Percentiles rank a stretch among this genome's conserved stretches.
phyloP scores from a whole-genome alignment of 2,113 vertebrate genomes.

The Heterotilapia buettikoferi region DNA sequence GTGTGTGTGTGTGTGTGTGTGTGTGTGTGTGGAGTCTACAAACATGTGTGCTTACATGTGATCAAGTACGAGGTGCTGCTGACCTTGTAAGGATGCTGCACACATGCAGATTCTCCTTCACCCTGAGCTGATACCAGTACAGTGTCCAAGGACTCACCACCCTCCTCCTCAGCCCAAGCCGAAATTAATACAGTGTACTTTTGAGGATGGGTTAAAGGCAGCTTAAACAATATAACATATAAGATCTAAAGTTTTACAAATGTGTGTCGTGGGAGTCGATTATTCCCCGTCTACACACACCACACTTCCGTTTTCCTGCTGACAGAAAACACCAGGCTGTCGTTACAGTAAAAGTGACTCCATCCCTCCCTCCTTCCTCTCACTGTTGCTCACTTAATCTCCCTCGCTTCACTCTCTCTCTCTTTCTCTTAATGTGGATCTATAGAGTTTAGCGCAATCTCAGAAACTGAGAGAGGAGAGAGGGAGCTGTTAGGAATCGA shows the following conservation, averaged over 20 bases:
- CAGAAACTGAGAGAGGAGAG: not conserved
- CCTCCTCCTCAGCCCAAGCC: not conserved
- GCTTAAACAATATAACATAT: not conserved
- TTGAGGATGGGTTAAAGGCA: not conserved
- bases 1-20: conserved; percentile 5
- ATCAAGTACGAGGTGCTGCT: conserved; percentile 16
- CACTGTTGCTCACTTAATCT: conserved; percentile 39
- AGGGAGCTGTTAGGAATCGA: conserved; percentile 8
- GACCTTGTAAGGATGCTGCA: conserved; percentile 58
- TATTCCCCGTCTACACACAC: not conserved
- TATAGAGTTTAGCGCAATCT: conserved; percentile 15
- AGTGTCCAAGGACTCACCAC: not conserved
- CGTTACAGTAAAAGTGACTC: conserved; percentile 23
- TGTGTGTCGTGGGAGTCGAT: not conserved
- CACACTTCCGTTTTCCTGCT: not conserved
- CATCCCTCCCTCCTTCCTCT: not conserved
- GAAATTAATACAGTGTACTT: not conserved
- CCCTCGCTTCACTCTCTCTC: not conserved
- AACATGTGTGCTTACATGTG: conserved; percentile 55
- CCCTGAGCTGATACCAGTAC: not conserved
- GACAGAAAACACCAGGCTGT: conserved; percentile 19
- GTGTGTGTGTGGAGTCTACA: conserved; percentile 3
- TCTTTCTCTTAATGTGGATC: conserved; percentile 11
- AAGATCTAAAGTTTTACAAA: not conserved
- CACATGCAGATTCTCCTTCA: conserved; percentile 17